Percentiles rank a stretch among this genome's conserved stretches.
These are phyloP conservation scores for Platyscapa corneri DNA, from an alignment of 1,140 invertebrate genomes.

Conservation along the genomic window DNA sequence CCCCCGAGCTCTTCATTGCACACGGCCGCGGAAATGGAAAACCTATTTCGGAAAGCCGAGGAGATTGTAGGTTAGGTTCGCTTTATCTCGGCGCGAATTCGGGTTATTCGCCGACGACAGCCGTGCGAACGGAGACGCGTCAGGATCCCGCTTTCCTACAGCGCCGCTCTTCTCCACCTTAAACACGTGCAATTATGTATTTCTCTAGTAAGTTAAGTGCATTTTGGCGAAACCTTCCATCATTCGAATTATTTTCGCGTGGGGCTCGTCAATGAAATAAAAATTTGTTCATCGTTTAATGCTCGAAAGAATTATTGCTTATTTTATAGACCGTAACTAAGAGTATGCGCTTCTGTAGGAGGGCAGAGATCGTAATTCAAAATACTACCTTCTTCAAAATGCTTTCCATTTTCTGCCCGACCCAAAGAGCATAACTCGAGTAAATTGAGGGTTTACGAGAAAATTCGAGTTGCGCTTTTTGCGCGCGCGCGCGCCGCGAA, in stretches of 20 bases:
- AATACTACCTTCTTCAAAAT: conserved; percentile 20
- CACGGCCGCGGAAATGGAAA: neutral
- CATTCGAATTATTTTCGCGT: neutral
- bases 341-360: neutral
- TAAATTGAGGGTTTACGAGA: conserved; percentile 36
- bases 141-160: neutral
- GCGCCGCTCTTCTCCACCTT: neutral
- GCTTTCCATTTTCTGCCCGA: conserved; percentile 1
- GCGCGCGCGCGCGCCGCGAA: neutral
- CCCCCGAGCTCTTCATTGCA: too few relatives aligned
- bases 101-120: neutral
- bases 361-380: neutral
- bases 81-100: too few relatives aligned
- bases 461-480: conserved; percentile 20
- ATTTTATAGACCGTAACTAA: conserved; percentile 16
- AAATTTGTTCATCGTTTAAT: conserved; percentile 5
- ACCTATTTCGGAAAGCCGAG: neutral
- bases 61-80: too few relatives aligned
- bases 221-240: neutral
- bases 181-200: neutral
- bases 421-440: conserved; percentile 1
- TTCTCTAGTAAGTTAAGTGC: too few relatives aligned
- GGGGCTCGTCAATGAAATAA: neutral
- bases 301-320: neutral
- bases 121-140: neutral